A percentile compares a stretch with the other conserved stretches of the same genome.
These are phyloP conservation scores for Cheirogaleus major DNA, from an alignment of 2,797 vertebrate species.

Conservation along the genomic window DNA sequence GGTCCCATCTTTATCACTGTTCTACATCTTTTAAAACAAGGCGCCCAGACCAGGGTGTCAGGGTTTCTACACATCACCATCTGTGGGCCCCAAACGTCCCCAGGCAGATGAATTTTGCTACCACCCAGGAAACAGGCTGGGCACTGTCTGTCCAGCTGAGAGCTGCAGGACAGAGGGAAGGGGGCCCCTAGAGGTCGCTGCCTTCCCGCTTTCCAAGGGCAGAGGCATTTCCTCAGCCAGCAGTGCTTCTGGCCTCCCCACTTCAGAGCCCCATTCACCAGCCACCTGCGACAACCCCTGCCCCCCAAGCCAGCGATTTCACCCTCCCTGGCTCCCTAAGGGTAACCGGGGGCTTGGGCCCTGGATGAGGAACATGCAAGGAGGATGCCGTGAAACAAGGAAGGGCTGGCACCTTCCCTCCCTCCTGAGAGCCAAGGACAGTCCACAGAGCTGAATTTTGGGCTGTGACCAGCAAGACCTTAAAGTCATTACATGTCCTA, in stretches of 20 bases:
- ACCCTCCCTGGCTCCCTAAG: neutral
- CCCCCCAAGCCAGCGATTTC: neutral
- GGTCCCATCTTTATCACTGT: neutral
- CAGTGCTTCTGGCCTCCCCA: neutral
- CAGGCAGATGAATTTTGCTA: neutral
- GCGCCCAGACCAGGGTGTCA: neutral
- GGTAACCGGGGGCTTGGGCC: neutral
- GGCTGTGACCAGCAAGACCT: neutral
- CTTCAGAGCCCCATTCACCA: neutral
- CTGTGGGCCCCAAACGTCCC: neutral
- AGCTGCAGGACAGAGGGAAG: neutral
- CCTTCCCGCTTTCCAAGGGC: neutral
- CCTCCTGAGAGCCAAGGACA: neutral
- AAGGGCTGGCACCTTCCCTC: neutral
- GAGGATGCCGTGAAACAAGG: neutral
- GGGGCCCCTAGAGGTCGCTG: neutral
- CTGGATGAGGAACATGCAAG: neutral
- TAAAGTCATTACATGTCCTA: neutral
- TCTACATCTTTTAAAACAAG: neutral
- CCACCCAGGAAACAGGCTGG: neutral
- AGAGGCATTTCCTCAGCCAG: neutral
- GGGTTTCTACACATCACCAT: neutral
- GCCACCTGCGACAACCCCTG: neutral
- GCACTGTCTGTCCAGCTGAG: neutral
- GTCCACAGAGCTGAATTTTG: neutral